Conservation (phyloP, 2,113 vertebrate genomes). For the Oncorhynchus tshawytscha region DNA sequence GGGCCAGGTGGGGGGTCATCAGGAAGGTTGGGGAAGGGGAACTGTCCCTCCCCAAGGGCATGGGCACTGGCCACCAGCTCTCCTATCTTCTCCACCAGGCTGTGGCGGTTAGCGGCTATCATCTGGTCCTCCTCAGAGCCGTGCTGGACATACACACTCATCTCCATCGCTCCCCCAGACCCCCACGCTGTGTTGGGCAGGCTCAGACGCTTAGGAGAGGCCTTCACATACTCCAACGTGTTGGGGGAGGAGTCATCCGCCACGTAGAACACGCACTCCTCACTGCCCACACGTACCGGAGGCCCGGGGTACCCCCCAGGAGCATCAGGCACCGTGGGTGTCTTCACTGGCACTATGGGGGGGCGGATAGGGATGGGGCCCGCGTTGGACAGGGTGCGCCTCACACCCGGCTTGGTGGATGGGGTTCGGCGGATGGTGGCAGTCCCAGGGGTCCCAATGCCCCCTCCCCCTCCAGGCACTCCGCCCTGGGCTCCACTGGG, state of each 20-base stretch:
- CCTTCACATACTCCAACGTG: conserved; percentile 87
- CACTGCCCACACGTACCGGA: conserved; percentile 86
- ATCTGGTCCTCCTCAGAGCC: conserved; percentile 83
- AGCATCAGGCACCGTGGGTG: conserved; percentile 84
- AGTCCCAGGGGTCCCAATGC: conserved; percentile 82
- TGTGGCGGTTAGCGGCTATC: conserved; percentile 91
- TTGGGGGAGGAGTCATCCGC: conserved; percentile 73
- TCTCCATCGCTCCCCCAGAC: conserved; percentile 74
- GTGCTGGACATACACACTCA: conserved; percentile 72
- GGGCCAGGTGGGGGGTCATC: conserved; percentile 55
- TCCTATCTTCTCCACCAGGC: conserved; percentile 95
- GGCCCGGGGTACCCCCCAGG: conserved; percentile 68
- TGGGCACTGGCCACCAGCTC: conserved; percentile 94
- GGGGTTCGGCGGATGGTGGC: conserved; percentile 95
- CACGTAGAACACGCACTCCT: conserved; percentile 90
- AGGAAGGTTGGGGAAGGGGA: conserved; percentile 83
- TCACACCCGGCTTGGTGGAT: conserved; percentile 92
- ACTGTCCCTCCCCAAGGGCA: conserved; percentile 92
- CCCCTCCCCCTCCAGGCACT: conserved; percentile 61
- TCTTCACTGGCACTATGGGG: conserved; percentile 95
- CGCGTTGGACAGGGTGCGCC: conserved; percentile 88
- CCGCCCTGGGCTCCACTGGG: conserved; percentile 76
- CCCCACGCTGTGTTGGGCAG: conserved; percentile 94
- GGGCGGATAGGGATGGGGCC: conserved; percentile 96
- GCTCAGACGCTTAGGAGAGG: conserved; percentile 93